A percentile compares a stretch with the other conserved stretches of the same genome.
phyloP scores from a whole-genome alignment of 2,797 vertebrate genomes.

The Clarias laeviceps region DNA sequence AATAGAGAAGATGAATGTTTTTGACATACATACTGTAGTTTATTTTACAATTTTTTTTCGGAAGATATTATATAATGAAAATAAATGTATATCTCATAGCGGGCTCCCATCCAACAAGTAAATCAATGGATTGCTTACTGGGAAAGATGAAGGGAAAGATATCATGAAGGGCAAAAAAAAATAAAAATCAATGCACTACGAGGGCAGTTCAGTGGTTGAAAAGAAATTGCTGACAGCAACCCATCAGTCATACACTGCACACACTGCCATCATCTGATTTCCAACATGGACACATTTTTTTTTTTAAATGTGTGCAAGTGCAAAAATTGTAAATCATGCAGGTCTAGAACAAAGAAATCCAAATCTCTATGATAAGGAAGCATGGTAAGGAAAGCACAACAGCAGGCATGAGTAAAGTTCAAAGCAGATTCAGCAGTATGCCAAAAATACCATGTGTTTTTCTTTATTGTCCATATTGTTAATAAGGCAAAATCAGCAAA shows the following conservation, averaged over 20 bases:
- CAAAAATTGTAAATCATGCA: not conserved
- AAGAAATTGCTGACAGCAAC: conserved; percentile 37
- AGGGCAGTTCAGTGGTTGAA: conserved; percentile 20
- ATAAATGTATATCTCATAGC: conserved; percentile 22
- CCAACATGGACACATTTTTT: not conserved
- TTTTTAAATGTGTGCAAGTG: not conserved
- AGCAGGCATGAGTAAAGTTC: conserved; percentile 10
- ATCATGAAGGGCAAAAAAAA: conserved; percentile 40
- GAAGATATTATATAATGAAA: conserved; percentile 20
- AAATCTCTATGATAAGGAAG: not conserved
- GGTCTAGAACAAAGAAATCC: not conserved
- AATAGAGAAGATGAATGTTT: no score
- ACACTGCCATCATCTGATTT: conserved; percentile 16
- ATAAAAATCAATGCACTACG: conserved; percentile 51
- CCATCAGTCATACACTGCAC: conserved; percentile 20
- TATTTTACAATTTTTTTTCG: not conserved
- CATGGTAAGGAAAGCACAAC: not conserved
- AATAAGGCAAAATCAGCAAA: conserved; percentile 10
- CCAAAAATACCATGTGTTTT: not conserved
- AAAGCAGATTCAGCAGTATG: not conserved
- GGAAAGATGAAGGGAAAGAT: conserved; percentile 29
- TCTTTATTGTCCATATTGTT: not conserved
- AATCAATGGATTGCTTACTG: conserved; percentile 36
- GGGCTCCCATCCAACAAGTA: conserved; percentile 27
- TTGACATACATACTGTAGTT: not conserved